Evolutionary conservation across 2,888 invertebrate genomes (phyloP).

Genomic region (Euplagia quadripunctaria): DNA sequence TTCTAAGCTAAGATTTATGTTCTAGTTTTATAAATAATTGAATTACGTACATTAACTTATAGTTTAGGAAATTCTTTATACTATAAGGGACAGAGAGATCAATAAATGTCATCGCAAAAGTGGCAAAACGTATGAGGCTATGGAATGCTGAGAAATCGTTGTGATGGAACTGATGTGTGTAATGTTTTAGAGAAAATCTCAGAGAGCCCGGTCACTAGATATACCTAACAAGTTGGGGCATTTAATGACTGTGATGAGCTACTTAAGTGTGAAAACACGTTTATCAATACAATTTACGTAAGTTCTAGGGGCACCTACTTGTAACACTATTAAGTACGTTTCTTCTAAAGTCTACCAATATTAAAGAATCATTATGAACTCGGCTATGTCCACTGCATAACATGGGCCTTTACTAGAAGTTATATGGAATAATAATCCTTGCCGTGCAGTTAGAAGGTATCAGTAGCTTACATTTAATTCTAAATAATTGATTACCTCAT

Average conservation of each 20-base stretch:
- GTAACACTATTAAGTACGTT: not conserved
- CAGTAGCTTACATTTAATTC: no score
- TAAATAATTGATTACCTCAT: constrained; percentile 90
- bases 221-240: not conserved
- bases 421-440: no score
- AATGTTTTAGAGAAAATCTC: not conserved
- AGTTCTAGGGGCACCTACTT: not conserved
- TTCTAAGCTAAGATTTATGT: not conserved
- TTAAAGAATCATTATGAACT: no score
- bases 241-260: not conserved
- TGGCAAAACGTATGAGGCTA: not conserved
- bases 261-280: not conserved
- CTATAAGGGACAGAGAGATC: not conserved
- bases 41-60: not conserved
- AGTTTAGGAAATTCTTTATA: not conserved
- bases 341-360: not conserved
- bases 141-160: not conserved
- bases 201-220: not conserved
- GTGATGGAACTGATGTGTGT: no score
- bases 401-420: no score
- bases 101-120: no score
- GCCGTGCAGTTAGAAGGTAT: no score
- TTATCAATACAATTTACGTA: not conserved
- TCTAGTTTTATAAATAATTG: not conserved
- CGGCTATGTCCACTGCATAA: no score